Evolutionary conservation across 2,797 vertebrate genomes (phyloP), one percentile per base, ranked within the genome.

Genomic region (Neosalanx taihuensis): DNA sequence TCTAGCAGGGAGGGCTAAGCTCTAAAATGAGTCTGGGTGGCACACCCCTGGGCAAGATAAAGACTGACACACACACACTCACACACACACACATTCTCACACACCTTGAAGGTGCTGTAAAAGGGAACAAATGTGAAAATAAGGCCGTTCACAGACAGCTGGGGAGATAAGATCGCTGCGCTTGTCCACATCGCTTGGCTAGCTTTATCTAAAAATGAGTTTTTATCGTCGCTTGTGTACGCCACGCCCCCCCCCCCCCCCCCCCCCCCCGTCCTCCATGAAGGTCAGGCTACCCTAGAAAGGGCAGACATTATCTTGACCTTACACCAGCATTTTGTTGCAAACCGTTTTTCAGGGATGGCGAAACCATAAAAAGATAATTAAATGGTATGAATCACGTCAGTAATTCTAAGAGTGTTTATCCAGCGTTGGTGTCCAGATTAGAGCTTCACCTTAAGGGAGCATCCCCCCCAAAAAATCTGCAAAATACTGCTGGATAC

Each of bases 141-240:
- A 82, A 81, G 78, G 81, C 71, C 72, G 77, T 81, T 82, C 72
- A 63, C 63, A 80, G 79, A 79, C 85, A 79, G 77, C 15, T 18
- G 26, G 74, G 72, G 70, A 86, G 85, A 90, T 91, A 87, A 86
- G 74, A 87, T 77, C 80, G 61, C 75, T 77, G 76, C 76, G 82
- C 81, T 73, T 85, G 85, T 87, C 79, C 78, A 73, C 80, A 81
- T 79, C 61, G 53, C 81, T 83, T 83, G 58, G 73, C 72, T 3
- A 31, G 72, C 79, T 83, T 89, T 85, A 89, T 92, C 90, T 86
- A 72, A 86, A 41, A 87, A 84, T 83, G 79, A 79, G 64, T 75
- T 79, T 79, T 78, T 77, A 71, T 80, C 70, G 37, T 62, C 70
- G 67, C 76, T 88, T 89, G 82, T 89, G 88, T 89, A 91, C 87